Evolutionary conservation across 2,113 vertebrate genomes (phyloP).

Genomic region (Gallinago paraguaiae): DNA sequence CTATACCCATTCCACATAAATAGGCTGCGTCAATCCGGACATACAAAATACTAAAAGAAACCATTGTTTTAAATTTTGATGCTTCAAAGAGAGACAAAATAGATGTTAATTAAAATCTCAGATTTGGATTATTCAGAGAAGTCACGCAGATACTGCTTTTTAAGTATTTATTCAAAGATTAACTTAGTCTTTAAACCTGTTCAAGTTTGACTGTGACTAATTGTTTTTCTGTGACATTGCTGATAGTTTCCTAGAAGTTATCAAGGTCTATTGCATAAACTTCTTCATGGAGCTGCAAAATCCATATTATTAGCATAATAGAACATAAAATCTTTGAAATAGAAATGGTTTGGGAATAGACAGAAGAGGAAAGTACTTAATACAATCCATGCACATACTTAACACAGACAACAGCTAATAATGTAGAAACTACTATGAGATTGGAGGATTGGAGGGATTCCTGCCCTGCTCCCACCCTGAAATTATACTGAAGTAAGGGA

Average conservation of each 20-base stretch:
- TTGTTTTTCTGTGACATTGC: background rate
- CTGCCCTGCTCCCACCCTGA: rapidly evolving
- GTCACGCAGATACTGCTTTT: background rate
- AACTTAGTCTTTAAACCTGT: background rate
- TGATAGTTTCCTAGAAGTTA: background rate
- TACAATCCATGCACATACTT: background rate
- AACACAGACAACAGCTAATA: background rate
- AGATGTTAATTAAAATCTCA: background rate
- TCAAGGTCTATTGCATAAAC: background rate
- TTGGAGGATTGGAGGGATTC: background rate
- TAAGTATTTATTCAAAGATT: background rate
- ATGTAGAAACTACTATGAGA: background rate
- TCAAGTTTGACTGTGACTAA: background rate
- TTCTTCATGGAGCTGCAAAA: background rate
- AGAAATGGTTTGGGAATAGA: background rate
- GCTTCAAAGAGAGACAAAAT: background rate
- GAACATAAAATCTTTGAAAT: background rate
- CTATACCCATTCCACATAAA: background rate
- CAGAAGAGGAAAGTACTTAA: background rate
- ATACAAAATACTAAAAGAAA: background rate
- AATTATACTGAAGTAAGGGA: background rate
- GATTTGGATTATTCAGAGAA: background rate
- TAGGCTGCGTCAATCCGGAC: background rate
- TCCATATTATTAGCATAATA: background rate
- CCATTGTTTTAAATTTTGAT: background rate